Conservation (phyloP, 37 sponge, comb jelly and placozoan genomes). For the Mnemiopsis leidyi region DNA sequence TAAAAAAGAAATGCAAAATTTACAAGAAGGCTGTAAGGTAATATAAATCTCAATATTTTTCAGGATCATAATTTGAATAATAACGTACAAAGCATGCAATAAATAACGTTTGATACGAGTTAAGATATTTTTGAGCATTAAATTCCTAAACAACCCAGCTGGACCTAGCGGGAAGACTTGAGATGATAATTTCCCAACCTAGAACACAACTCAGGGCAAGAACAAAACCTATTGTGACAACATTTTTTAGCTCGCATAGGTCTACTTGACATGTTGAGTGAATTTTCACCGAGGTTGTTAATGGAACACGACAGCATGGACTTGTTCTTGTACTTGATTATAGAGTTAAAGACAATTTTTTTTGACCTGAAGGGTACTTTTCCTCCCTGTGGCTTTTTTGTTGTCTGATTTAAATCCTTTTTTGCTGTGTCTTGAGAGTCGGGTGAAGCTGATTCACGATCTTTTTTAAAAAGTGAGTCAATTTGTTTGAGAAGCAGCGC, state of each 20-base stretch:
- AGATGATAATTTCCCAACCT: background rate
- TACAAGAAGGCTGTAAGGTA: no score
- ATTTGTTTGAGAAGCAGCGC: slow-evolving; percentile 49
- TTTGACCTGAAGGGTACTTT: slow-evolving; percentile 53
- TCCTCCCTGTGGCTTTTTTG: background rate
- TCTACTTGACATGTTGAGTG: background rate
- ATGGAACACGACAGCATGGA: slow-evolving; percentile 20
- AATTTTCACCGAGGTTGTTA: slow-evolving; percentile 37
- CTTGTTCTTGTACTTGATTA: slow-evolving; percentile 45
- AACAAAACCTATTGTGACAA: slow-evolving; percentile 17
- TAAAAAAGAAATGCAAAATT: no score
- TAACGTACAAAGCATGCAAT: background rate
- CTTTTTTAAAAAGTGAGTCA: slow-evolving; percentile 31
- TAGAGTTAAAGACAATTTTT: slow-evolving; percentile 56
- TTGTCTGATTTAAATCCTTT: background rate
- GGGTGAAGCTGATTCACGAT: background rate
- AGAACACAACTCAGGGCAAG: slow-evolving; percentile 8
- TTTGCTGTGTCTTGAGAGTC: background rate
- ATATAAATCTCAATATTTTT: no score
- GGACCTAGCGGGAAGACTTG: background rate
- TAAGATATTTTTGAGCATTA: background rate
- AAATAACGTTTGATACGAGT: background rate
- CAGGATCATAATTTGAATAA: no score
- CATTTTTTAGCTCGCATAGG: background rate
- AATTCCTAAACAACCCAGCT: background rate